phyloP scores from a whole-genome alignment of 2,797 vertebrate species.

The Psittacula derbiana region DNA sequence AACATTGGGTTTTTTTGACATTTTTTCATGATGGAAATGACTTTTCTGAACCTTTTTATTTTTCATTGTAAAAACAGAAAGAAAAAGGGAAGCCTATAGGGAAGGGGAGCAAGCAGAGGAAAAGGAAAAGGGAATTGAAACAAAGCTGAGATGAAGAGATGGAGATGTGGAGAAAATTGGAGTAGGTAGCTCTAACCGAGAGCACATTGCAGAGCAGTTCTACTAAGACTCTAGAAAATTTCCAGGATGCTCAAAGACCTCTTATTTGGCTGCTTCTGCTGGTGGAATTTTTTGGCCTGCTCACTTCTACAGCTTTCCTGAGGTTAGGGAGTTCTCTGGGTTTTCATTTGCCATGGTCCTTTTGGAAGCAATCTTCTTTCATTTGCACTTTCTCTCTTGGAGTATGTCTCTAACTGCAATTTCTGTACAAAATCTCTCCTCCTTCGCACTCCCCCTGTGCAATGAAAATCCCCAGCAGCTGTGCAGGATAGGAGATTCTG shows the following conservation, averaged over 20 bases:
- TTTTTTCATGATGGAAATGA: not conserved
- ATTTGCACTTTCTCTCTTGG: constrained; percentile 29
- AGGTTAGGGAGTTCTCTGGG: constrained; percentile 56
- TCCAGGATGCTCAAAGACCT: not conserved
- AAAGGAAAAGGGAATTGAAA: not conserved
- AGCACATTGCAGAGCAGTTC: not conserved
- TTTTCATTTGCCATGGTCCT: constrained; percentile 40
- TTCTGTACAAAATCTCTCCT: not conserved
- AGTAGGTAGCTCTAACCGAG: not conserved
- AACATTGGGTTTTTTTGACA: not conserved
- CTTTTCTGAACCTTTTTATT: not conserved
- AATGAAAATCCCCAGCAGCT: not conserved
- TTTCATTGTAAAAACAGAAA: not conserved
- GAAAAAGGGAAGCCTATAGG: not conserved
- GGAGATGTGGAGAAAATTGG: not conserved
- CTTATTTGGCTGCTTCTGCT: not conserved
- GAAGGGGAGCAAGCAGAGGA: not conserved
- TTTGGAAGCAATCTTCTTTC: constrained; percentile 33
- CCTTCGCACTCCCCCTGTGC: not conserved
- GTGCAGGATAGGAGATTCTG: not conserved
- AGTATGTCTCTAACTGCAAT: not conserved
- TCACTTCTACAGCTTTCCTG: constrained; percentile 31
- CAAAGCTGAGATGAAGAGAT: not conserved
- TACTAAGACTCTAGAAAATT: not conserved
- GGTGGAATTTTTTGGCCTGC: constrained; percentile 26